Conservation (phyloP, 2,888 invertebrate genomes). For the Eristalis pertinax region DNA sequence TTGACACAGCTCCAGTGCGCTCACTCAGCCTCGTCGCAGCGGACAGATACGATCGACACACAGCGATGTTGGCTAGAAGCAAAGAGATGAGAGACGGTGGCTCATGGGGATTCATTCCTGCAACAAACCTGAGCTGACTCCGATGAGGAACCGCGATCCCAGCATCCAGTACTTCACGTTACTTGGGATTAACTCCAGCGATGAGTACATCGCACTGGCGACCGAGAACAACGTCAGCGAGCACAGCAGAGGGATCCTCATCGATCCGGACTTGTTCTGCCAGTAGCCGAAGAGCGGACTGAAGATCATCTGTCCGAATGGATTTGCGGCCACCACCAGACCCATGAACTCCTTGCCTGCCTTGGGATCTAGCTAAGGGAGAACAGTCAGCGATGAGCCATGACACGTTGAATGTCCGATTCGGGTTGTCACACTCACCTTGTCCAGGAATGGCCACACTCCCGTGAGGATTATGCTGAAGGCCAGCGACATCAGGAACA, state of each 20-base stretch:
- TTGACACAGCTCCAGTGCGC: conserved; percentile 91
- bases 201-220: conserved; percentile 89
- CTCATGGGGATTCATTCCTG: background rate
- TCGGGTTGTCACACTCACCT: conserved; percentile 83
- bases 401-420: background rate
- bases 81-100: background rate
- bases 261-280: conserved; percentile 89
- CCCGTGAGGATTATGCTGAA: conserved; percentile 94
- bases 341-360: conserved; percentile 93
- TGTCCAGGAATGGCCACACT: conserved; percentile 93
- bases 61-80: conserved; percentile 89
- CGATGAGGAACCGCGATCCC: conserved; percentile 89
- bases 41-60: conserved; percentile 91
- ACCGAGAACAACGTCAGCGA: conserved; percentile 88
- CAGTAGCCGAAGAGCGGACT: conserved; percentile 93
- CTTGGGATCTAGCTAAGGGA: conserved; percentile 87
- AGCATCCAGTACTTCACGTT: conserved; percentile 89
- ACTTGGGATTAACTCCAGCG: conserved; percentile 86
- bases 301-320: conserved; percentile 92
- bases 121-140: conserved; percentile 89
- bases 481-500: conserved; percentile 94
- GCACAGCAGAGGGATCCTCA: conserved; percentile 87
- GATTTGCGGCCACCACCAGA: conserved; percentile 92
- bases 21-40: conserved; percentile 91
- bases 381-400: conserved; percentile 65